Base-by-base conservation (phyloP, 1,140 invertebrate genomes). In the Hylaeus volcanicus region DNA sequence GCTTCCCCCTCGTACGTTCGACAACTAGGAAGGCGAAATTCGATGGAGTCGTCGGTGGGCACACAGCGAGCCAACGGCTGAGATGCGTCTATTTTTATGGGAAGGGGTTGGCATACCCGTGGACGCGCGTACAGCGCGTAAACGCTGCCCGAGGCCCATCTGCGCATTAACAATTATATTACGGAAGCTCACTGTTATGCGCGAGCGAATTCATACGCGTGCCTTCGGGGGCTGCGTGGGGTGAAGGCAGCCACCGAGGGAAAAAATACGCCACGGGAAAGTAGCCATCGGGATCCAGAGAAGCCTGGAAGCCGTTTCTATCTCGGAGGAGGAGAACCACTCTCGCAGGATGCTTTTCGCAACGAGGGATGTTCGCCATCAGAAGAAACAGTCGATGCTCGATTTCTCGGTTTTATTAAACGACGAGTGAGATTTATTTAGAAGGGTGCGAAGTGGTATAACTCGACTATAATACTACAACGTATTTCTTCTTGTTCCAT, bases 91-190 rank as follows among this genome's bases (percentile, higher is more conserved):
- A 90, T 90, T 90, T 90, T 90, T 90, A 90, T 87, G 89, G 26
- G 88, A 87, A 90, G 89, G 89, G 89, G 89, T 89, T 89, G 85
- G 71, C 73, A 84, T 51, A 26, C 26, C 71, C 73, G 85, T 72
- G 79, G 86, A 81, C 71, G 85, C 78, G 85, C 84, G 77, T 79
- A 87, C 88, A 83, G 86, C 90, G 89, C 87, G 89, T 90, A 89
- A 91, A 89, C 88, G 85, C 78, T 64, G 89, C 87, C 84, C 86
- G 87, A 80, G 89, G 89, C 86, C 87, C 89, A 91, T 88, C 90
- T 89, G 91, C 91, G 88, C 90, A 91, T 91, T 91, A 91, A 91
- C 90, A 91, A 91, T 91, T 90, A 90, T 91, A 91, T 91, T 91
- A 91, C 90, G 86, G 91, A 91, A 91, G 90, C 90, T 91, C 89